Percentiles rank a stretch among this genome's conserved stretches.
Conservation (phyloP, 2,888 invertebrate species). For the Lycophotia porphyrea region DNA sequence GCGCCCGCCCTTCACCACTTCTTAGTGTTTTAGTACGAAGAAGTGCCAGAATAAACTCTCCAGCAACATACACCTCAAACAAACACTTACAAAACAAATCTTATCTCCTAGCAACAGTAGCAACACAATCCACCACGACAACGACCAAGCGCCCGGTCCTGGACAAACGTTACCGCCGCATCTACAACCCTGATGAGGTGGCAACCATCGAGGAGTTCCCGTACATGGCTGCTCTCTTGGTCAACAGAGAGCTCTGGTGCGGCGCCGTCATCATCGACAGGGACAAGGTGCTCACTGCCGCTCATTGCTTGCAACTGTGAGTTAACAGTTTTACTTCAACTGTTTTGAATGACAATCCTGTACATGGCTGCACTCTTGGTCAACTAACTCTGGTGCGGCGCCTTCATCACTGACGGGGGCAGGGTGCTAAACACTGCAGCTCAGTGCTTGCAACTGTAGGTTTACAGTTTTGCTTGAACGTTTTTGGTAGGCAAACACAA, state of each 20-base stretch:
- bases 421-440: slow-evolving; percentile 81
- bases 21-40: background rate
- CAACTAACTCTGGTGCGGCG: slow-evolving; percentile 86
- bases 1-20: background rate
- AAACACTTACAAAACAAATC: background rate
- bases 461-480: slow-evolving; percentile 19
- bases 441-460: slow-evolving; percentile 85
- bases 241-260: slow-evolving; percentile 85
- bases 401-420: slow-evolving; percentile 78
- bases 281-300: slow-evolving; percentile 83
- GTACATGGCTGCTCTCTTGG: slow-evolving; percentile 83
- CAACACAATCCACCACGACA: slow-evolving; percentile 26
- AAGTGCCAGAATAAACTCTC: background rate
- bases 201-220: slow-evolving; percentile 78
- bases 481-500: background rate
- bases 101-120: slow-evolving; percentile 21
- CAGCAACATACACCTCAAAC: background rate
- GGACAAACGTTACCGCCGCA: slow-evolving; percentile 80
- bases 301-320: slow-evolving; percentile 86
- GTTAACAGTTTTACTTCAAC: slow-evolving; percentile 52
- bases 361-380: slow-evolving; percentile 84
- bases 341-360: slow-evolving; percentile 62
- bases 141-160: slow-evolving; percentile 69
- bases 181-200: slow-evolving; percentile 84
- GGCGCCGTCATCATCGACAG: slow-evolving; percentile 80